Evolutionary conservation across 2,888 invertebrate genomes (phyloP).

Genomic region (Dolichomitus sp.): DNA sequence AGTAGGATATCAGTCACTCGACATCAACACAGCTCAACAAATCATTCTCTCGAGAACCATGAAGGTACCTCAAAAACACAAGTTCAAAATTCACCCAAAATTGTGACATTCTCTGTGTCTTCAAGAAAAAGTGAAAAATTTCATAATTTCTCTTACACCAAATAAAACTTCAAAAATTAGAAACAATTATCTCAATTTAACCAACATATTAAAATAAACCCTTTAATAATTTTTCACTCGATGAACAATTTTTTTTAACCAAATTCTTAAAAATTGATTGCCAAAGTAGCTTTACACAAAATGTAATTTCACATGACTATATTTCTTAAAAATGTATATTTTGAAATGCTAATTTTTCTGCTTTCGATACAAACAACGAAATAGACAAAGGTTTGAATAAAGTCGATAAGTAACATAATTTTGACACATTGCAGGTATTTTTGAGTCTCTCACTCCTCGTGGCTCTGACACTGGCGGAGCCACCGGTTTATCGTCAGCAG

Average conservation of each 20-base stretch:
- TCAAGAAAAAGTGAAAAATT: neutral
- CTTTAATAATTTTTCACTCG: neutral
- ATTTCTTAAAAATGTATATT: neutral
- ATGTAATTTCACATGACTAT: neutral
- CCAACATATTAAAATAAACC: neutral
- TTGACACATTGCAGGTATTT: constrained; percentile 78
- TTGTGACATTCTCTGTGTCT: neutral
- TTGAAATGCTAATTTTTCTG: neutral
- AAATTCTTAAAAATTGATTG: neutral
- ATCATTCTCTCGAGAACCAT: constrained; percentile 73
- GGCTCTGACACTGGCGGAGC: constrained; percentile 85
- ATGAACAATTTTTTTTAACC: neutral
- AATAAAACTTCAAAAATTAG: neutral
- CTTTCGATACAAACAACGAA: no score
- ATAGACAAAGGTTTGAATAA: neutral
- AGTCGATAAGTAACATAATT: neutral
- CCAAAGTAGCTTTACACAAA: neutral
- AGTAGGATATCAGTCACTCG: constrained; percentile 82
- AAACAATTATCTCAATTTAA: neutral
- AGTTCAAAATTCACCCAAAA: neutral
- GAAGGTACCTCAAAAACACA: constrained; percentile 78
- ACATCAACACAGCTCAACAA: constrained; percentile 72
- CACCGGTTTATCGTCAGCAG: constrained; percentile 83
- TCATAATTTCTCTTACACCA: neutral
- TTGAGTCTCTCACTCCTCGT: constrained; percentile 83